phyloP scores from a whole-genome alignment of 2,113 vertebrate genomes.

The Lethenteron camtschaticum region DNA sequence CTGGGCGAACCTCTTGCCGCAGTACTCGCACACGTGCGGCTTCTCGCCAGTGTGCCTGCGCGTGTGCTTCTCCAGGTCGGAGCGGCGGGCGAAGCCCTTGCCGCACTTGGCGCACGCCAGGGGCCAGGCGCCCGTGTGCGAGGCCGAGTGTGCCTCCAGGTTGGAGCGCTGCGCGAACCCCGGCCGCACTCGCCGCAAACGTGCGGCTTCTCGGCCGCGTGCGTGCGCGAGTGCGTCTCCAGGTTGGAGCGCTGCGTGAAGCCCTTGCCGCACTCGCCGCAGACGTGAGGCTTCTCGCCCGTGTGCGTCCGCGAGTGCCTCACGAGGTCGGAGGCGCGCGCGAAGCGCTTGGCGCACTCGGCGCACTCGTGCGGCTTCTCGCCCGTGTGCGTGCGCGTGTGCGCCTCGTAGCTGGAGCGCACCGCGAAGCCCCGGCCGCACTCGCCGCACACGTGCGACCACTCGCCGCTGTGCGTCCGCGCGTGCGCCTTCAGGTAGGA shows the following conservation, averaged over 20 bases:
- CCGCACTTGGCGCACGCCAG: conserved; percentile 32
- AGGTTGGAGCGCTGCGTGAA: neutral
- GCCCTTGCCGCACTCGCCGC: neutral
- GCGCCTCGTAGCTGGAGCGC: conserved; percentile 15
- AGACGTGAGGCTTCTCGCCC: neutral
- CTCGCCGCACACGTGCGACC: conserved; percentile 12
- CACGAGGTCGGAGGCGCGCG: conserved; percentile 1
- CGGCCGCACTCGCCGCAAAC: conserved; percentile 16
- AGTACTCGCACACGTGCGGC: conserved; percentile 18
- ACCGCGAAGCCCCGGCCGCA: conserved; percentile 20
- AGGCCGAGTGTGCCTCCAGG: conserved; percentile 12
- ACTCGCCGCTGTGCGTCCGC: conserved; percentile 1
- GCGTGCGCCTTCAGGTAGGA: neutral
- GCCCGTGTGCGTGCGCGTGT: neutral
- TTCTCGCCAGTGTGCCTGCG: conserved; percentile 23
- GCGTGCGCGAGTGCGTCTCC: neutral
- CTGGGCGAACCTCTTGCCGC: conserved; percentile 14
- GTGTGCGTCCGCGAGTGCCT: neutral
- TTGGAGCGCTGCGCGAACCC: conserved; percentile 18
- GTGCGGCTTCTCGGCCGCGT: conserved; percentile 8
- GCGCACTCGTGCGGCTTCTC: neutral
- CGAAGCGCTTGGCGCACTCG: neutral
- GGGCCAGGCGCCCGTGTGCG: conserved; percentile 34
- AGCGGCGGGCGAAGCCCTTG: conserved; percentile 23
- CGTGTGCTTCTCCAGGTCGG: conserved; percentile 22